Conservation (phyloP, 53 echinoderm and acorn worm genomes). For the Luidia sarsii region DNA sequence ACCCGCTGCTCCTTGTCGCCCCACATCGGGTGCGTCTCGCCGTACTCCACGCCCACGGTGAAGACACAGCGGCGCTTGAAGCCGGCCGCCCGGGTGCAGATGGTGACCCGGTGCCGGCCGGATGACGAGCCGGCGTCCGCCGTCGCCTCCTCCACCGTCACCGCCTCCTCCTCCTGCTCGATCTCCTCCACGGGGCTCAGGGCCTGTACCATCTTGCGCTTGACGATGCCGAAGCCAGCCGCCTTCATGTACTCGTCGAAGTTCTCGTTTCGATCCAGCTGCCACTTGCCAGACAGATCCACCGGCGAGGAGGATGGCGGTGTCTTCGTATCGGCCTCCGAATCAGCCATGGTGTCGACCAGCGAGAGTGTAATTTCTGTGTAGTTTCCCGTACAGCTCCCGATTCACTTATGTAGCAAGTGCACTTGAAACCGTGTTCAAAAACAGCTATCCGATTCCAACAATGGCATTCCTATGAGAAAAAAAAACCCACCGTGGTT, state of each 20-base stretch:
- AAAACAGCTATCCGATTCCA: too few relatives aligned
- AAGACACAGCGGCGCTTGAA: too few relatives aligned
- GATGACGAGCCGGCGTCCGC: too few relatives aligned
- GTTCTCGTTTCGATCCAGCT: slow-evolving; percentile 62
- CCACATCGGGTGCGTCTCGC: slow-evolving; percentile 53
- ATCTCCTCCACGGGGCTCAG: slow-evolving; percentile 54
- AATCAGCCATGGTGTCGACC: too few relatives aligned
- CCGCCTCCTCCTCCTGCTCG: slow-evolving; percentile 59
- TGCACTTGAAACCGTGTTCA: too few relatives aligned
- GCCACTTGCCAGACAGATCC: slow-evolving; percentile 73
- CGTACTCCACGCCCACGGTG: slow-evolving; percentile 55
- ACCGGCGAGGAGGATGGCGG: background rate
- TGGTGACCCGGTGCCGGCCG: too few relatives aligned
- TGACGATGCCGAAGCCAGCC: slow-evolving; percentile 46
- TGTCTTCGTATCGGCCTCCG: too few relatives aligned
- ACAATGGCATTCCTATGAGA: too few relatives aligned
- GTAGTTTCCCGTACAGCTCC: too few relatives aligned
- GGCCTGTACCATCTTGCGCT: slow-evolving; percentile 50
- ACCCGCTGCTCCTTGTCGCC: slow-evolving; percentile 52
- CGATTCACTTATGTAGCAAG: too few relatives aligned
- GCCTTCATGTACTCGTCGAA: slow-evolving; percentile 59
- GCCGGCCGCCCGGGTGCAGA: slow-evolving; percentile 25
- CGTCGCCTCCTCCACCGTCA: slow-evolving; percentile 50
- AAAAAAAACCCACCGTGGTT: too few relatives aligned
- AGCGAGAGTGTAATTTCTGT: too few relatives aligned